Conservation (phyloP, 2,888 invertebrate species). For the Mamestra brassicae region DNA sequence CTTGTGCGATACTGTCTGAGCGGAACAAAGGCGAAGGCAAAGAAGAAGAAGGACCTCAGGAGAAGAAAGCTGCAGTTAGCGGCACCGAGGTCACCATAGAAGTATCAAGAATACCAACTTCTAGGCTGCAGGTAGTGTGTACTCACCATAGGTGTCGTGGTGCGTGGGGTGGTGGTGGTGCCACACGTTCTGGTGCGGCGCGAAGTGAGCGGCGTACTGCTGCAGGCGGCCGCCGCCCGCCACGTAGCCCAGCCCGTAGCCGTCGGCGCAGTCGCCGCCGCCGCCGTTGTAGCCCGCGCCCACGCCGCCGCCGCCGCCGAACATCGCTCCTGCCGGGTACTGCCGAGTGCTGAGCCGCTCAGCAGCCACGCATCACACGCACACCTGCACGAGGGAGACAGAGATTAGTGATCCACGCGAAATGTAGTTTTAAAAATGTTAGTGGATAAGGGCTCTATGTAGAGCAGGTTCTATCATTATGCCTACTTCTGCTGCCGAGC, state of each 20-base stretch:
- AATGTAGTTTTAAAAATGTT: no score
- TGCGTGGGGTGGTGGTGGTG: constrained; percentile 85
- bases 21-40: background rate
- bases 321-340: constrained; percentile 58
- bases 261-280: constrained; percentile 80
- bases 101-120: background rate
- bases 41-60: background rate
- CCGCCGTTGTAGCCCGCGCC: constrained; percentile 75
- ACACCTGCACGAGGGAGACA: constrained; percentile 50
- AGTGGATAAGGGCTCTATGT: background rate
- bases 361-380: constrained; percentile 60
- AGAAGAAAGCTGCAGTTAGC: background rate
- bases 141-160: constrained; percentile 84
- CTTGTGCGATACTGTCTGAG: background rate
- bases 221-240: constrained; percentile 82
- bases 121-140: background rate
- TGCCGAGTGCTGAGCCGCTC: constrained; percentile 36
- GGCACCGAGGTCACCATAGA: background rate
- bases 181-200: constrained; percentile 88
- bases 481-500: no score
- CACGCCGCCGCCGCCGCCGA: constrained; percentile 75
- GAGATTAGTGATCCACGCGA: background rate
- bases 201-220: constrained; percentile 88
- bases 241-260: constrained; percentile 85
- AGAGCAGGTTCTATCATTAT: background rate